Conservation (phyloP, 2,113 vertebrate genomes). For the Notiomystis cincta region DNA sequence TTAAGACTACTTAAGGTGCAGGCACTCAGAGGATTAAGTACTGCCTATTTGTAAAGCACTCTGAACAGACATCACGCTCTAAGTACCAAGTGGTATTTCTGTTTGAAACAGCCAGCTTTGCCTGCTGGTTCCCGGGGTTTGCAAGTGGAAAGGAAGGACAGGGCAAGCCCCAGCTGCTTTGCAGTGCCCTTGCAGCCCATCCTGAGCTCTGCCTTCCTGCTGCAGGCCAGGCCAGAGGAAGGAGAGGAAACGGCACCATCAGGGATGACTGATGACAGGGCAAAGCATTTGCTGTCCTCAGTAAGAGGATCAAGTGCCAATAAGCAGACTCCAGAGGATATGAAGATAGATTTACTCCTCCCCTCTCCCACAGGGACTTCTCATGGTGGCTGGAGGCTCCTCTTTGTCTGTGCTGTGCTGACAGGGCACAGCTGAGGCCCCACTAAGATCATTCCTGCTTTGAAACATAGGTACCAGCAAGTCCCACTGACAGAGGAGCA, state of each 20-base stretch:
- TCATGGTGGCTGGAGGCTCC: neutral
- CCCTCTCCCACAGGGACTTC: neutral
- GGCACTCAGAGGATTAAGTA: neutral
- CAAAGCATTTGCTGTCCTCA: neutral
- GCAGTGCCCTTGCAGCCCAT: neutral
- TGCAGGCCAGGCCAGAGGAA: neutral
- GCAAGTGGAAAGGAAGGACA: neutral
- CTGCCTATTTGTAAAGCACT: neutral
- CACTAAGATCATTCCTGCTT: neutral
- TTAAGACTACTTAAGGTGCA: neutral
- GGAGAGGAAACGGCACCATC: neutral
- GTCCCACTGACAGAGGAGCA: neutral
- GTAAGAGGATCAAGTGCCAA: neutral
- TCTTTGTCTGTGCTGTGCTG: neutral
- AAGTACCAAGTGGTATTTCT: neutral
- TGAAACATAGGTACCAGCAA: neutral
- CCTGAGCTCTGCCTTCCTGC: neutral
- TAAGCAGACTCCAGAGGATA: constrained; percentile 1
- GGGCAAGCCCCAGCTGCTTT: neutral
- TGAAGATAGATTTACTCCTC: neutral
- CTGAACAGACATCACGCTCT: neutral
- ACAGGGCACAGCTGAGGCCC: neutral
- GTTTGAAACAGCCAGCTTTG: neutral
- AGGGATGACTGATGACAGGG: neutral
- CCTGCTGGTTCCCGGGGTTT: neutral